Base-by-base conservation (phyloP, 2,888 invertebrate species). In the Myopa testacea region DNA sequence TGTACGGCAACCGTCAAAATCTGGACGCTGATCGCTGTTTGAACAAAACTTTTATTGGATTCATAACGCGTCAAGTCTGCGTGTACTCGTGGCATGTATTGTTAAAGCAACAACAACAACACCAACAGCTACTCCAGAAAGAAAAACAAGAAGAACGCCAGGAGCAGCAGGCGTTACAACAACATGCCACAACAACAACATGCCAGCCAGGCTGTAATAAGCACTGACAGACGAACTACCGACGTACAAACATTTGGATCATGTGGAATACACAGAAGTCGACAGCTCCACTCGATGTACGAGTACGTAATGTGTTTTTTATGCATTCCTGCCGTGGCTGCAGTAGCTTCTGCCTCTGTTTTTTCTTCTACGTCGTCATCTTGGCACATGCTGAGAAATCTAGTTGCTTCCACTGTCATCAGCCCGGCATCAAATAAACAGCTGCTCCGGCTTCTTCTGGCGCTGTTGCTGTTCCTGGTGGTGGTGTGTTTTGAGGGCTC, bases 401-500 rank as follows among this genome's bases (percentile, higher is more conserved):
- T 26, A 45, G 37, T 50, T 34, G 38, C 76, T 52, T 60, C 60
- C 60, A 63, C 45, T 76, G 71, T 76, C 78, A 74, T 62, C 76
- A 2, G 75, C 40, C 62, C 40, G 76, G 16, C 70, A 60, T 72
- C 68, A 70, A 40, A 73, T 63, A 65, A 78, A 76, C 78, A 80
- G 78, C 79, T 78, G 80, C 75, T 67, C 65, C 63, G 63, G 75
- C 72, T 74, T 62, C 52, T 71, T 60, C 52, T 75, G 68, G 63
- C 69, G 71, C 58, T 26, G 26, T 78, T 78, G 52, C 58, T 72
- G 58, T 55, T 73, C 76, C 45, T 76, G 75, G 45, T 58, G 58
- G 14, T 77, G 37, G 37, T 83, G 84, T n/a, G 19, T 40, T 75
- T 58, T 75, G 26, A 65, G 63, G 74, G 14, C 37, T 74, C 74